phyloP scores from a whole-genome alignment of 2,888 invertebrate species.

The Athalia circularis region DNA sequence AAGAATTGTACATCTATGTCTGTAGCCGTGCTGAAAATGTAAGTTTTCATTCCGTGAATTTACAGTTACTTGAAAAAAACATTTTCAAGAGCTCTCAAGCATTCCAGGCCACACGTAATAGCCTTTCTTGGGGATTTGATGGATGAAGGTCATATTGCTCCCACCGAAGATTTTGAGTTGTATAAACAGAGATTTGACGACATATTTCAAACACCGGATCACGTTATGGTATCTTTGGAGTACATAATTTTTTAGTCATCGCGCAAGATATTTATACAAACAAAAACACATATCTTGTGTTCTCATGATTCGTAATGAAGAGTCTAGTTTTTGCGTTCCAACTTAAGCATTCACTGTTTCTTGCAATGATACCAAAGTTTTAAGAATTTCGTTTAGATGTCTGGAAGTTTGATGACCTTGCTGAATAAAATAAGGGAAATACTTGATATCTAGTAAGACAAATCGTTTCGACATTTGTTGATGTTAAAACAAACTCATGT shows the following conservation, averaged over 20 bases:
- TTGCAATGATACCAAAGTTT: no score
- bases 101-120: slow-evolving; percentile 88
- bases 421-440: no score
- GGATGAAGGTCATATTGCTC: slow-evolving; percentile 93
- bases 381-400: no score
- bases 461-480: no score
- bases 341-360: no score
- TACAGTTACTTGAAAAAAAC: slow-evolving; percentile 87
- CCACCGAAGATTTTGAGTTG: slow-evolving; percentile 81
- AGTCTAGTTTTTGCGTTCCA: no score
- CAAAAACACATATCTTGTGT: no score
- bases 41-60: slow-evolving; percentile 49
- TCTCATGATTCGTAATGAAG: no score
- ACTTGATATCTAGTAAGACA: no score
- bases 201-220: slow-evolving; percentile 77
- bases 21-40: background rate
- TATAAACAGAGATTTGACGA: slow-evolving; percentile 85
- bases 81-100: slow-evolving; percentile 82
- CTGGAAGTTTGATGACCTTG: no score
- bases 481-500: no score
- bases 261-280: background rate
- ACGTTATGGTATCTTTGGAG: slow-evolving; percentile 65
- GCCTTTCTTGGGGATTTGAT: slow-evolving; percentile 95
- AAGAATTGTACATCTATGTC: no score
- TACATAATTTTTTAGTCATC: background rate